Base-by-base conservation (phyloP, 2,888 invertebrate genomes). In the Catocala fraxini region DNA sequence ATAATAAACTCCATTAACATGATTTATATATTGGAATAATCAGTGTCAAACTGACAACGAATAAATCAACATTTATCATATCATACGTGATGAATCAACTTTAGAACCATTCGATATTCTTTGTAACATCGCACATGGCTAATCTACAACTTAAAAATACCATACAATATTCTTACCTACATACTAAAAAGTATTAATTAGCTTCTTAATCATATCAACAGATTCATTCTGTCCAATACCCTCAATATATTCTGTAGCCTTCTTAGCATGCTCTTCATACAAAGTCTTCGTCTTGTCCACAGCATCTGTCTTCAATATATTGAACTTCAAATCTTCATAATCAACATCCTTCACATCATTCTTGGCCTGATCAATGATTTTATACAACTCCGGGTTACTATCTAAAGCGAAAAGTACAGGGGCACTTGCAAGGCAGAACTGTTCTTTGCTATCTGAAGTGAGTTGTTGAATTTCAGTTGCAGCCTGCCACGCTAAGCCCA, bases 331-430 rank as follows among this genome's bases (percentile, higher is more conserved):
- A 85, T 95, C 95, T 62, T 95, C 95, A 79, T 96, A 97, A 83
- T 97, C 96, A 0, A 97, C 95, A 78, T 96, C 95, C 52, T 96
- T 95, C 0, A 97, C 95, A 60, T 95, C 96, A 59, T 95, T 95
- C 68, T 95, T 92, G 0, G 97, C 96, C 83, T 96, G 96, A 76
- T 96, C 96, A 61, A 94, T 93, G 0, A 92, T 84, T 45, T 93
- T 93, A 73, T 97, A 97, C 52, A 97, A 85, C 13, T 95, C 95
- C 0, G 97, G 96, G 82, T 98, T 97, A 55, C 96, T 95, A 86
- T 97, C 96, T 46, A 98, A 90, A 73, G 98, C 97, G 68, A 97
- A 97, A 62, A 98, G 94, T 0, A 98, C 96, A 0, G 98, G 98
- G 0, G 98, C 98, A 71, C 97, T 97, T 4, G 97, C 96, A 56